A percentile compares a stretch with the other conserved stretches of the same genome.
phyloP scores from a whole-genome alignment of 2,888 invertebrate species.

The Erynnis tages region DNA sequence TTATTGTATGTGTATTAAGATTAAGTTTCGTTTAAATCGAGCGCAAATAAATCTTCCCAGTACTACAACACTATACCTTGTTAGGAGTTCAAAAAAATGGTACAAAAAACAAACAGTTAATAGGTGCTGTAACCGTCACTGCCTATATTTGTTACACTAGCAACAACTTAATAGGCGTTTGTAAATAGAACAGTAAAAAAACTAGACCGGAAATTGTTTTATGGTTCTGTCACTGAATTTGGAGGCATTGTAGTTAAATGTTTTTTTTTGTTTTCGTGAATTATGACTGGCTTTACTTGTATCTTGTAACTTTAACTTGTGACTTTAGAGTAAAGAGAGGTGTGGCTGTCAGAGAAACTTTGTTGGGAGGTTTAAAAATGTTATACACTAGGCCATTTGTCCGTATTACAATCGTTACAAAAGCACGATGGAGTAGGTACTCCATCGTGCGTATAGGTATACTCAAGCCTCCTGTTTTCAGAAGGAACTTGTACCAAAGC shows the following conservation, averaged over 20 bases:
- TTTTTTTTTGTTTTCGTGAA: background rate
- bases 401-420: too few species aligned
- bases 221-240: slow-evolving; percentile 42
- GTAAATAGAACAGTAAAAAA: slow-evolving; percentile 46
- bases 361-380: too few species aligned
- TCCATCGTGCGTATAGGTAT: too few species aligned
- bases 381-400: too few species aligned
- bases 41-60: too few species aligned
- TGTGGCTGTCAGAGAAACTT: too few species aligned
- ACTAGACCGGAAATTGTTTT: slow-evolving; percentile 57
- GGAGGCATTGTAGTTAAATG: background rate
- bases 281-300: background rate
- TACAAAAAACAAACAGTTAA: slow-evolving; percentile 32
- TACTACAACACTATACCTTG: background rate
- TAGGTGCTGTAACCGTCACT: slow-evolving; percentile 12
- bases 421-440: too few species aligned
- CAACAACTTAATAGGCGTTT: slow-evolving; percentile 45
- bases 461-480: too few species aligned
- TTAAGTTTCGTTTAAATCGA: background rate
- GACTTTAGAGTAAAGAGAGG: too few species aligned
- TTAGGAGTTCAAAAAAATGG: background rate
- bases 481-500: too few species aligned
- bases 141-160: slow-evolving; percentile 10
- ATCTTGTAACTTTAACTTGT: too few species aligned
- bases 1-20: too few species aligned